Conservation (phyloP, 2,113 vertebrate species). For the Oncorhynchus keta region DNA sequence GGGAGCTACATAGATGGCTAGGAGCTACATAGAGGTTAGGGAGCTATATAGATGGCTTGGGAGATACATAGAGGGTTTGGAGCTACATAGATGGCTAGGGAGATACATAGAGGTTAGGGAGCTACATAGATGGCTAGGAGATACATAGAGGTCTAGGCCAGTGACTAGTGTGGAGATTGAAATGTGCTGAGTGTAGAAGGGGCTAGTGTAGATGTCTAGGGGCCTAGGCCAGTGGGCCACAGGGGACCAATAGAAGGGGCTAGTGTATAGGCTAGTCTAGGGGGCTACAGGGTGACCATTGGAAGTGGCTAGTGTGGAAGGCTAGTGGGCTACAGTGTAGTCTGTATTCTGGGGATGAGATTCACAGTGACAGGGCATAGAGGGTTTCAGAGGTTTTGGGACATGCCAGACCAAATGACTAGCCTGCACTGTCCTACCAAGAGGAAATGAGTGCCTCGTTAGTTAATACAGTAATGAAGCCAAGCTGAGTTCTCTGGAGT, state of each 20-base stretch:
- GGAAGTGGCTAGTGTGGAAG: too few relatives aligned
- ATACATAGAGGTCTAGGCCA: background rate
- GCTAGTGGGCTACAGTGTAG: background rate
- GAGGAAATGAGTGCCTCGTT: slow-evolving; percentile 36
- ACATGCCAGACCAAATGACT: slow-evolving; percentile 32
- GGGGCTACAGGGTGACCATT: background rate
- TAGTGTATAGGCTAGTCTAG: background rate
- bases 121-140: background rate
- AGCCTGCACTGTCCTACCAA: slow-evolving; percentile 32
- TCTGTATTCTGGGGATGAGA: slow-evolving; percentile 10
- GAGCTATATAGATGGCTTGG: too few relatives aligned
- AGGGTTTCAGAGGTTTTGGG: slow-evolving; percentile 36
- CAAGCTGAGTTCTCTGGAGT: slow-evolving; percentile 15
- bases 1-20: too few relatives aligned
- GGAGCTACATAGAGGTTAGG: too few relatives aligned
- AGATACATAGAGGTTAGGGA: background rate
- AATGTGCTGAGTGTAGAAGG: too few relatives aligned
- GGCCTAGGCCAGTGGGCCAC: too few relatives aligned
- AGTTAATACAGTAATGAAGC: slow-evolving; percentile 36
- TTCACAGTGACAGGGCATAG: slow-evolving; percentile 15
- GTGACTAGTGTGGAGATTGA: background rate
- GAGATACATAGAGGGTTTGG: too few relatives aligned
- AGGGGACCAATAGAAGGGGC: too few relatives aligned
- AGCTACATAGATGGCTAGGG: background rate
- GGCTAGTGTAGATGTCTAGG: too few relatives aligned